A percentile compares a stretch with the other conserved stretches of the same genome.
phyloP scores from a whole-genome alignment of 2,888 invertebrate species.

The Lysandra coridon region DNA sequence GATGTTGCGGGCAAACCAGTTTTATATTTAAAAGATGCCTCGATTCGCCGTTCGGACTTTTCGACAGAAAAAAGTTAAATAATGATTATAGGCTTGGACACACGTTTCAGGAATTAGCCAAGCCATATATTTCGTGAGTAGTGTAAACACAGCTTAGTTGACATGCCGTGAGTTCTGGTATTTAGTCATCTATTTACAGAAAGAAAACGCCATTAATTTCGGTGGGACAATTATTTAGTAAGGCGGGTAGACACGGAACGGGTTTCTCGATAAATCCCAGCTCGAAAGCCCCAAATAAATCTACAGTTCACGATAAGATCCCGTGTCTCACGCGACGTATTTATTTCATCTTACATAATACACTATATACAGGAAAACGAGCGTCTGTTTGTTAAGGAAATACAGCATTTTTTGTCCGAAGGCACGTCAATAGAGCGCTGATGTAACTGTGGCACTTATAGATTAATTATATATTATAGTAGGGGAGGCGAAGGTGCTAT shows the following conservation, averaged over 20 bases:
- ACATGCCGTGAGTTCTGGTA: slow-evolving; percentile 71
- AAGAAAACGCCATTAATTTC: slow-evolving; percentile 72
- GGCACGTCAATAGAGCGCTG: neutral
- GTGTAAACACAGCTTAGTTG: slow-evolving; percentile 65
- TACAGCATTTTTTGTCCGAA: neutral
- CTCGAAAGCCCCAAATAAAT: slow-evolving; percentile 74
- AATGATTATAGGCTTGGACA: neutral
- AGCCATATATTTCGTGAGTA: slow-evolving; percentile 39
- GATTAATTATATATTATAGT: neutral
- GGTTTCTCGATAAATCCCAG: slow-evolving; percentile 73
- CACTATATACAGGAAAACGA: slow-evolving; percentile 5
- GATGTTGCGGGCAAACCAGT: too few species aligned
- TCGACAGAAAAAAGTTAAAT: too few species aligned
- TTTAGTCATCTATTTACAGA: slow-evolving; percentile 80
- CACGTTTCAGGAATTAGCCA: neutral
- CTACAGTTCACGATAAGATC: slow-evolving; percentile 76
- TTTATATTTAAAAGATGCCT: too few species aligned
- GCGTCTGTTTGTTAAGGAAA: neutral
- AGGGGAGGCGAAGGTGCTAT: too few species aligned
- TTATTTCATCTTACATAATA: slow-evolving; percentile 56
- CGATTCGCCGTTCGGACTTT: too few species aligned
- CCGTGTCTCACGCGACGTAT: slow-evolving; percentile 76
- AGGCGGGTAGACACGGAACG: slow-evolving; percentile 76
- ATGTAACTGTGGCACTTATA: neutral
- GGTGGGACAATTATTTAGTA: slow-evolving; percentile 74